Base-by-base conservation (phyloP, 1,140 invertebrate genomes). In the Batillaria attramentaria region DNA sequence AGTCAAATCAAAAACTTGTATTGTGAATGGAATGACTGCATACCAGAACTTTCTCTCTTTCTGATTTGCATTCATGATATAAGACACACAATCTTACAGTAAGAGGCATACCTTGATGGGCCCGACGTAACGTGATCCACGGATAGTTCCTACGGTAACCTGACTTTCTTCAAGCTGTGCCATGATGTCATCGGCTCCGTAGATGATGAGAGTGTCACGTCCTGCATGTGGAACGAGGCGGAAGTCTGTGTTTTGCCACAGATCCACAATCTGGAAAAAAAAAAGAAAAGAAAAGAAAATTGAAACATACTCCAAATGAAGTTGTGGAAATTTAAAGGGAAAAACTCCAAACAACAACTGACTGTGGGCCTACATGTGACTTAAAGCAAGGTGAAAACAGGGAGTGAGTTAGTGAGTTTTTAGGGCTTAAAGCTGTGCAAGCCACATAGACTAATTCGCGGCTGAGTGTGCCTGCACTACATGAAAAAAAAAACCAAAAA, bases 91-190 rank as follows among this genome's bases (percentile, higher is more conserved):
- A 16, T 18, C 46, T 18, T n/a, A 54, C 46, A 1, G 16, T 18
- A 16, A 54, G 20, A 37, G 31, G 31, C 81, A 90, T n/a, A 92
- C 89, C 84, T 90, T 95, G 57, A 97, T 96, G 0, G 95, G 95
- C 0, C 93, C 95, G 42, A 96, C 94, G 90, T 96, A 94, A 78
- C 94, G 92, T 0, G 96, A 97, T 80, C 95, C 95, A 2, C 94
- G 92, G 62, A 97, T 96, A 0, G 96, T 97, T 83, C 94, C 94
- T 31, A 97, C 93, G 85, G 95, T 95, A 24, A 97, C 95, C 88
- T 95, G 95, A 82, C 95, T 95, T 83, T 97, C 96, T 86, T 97
- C 96, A 3, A 96, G 90, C 28, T 94, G 92, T 0, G 93, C 91
- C 89, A 96, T 95, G 72, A 97, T 92, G 85, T 97, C 96, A 84